Conservation (phyloP, 2,888 invertebrate species). For the Piscicola geometra region DNA sequence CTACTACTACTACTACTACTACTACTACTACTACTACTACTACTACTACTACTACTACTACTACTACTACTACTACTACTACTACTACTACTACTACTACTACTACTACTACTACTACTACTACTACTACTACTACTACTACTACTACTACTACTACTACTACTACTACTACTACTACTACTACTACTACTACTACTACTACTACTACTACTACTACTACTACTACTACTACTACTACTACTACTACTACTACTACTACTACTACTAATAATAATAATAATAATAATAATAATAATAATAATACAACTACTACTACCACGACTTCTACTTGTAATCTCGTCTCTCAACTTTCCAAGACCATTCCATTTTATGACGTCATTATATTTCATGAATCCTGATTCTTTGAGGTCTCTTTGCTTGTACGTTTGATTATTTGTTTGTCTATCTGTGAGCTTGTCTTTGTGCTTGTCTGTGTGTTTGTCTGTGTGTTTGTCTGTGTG, state of each 20-base stretch:
- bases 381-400: too few species aligned
- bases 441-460: too few species aligned
- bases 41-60: constrained; percentile 26
- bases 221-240: constrained; percentile 23
- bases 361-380: neutral
- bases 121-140: constrained; percentile 26
- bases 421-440: too few species aligned
- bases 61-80: constrained; percentile 24
- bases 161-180: constrained; percentile 17
- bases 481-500: too few species aligned
- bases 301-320: constrained; percentile 1
- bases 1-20: constrained; percentile 13
- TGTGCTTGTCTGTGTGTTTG: too few species aligned
- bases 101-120: constrained; percentile 8
- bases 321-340: neutral
- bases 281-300: neutral
- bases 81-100: constrained; percentile 16
- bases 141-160: constrained; percentile 24
- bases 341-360: neutral
- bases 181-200: constrained; percentile 15
- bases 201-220: constrained; percentile 4
- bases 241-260: constrained; percentile 25
- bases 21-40: constrained; percentile 11
- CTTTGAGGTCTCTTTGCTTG: too few species aligned
- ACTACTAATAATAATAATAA: constrained; percentile 12